Percentiles rank a stretch among this genome's conserved stretches.
These are phyloP conservation scores for Drosophila longiperda DNA, from an alignment of 2,888 invertebrate genomes.

Conservation along the genomic window DNA sequence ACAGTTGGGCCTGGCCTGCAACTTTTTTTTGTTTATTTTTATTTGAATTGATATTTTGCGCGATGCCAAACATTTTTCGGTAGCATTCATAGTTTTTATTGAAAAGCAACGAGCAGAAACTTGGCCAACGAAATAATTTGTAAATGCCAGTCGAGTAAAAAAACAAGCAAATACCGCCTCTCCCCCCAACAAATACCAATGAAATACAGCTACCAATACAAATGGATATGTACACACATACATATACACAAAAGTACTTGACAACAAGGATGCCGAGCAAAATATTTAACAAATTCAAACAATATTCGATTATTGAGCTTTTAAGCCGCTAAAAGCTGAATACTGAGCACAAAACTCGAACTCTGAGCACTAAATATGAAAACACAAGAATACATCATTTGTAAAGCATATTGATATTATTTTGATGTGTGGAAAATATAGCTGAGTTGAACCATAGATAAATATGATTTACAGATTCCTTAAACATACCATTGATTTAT, in stretches of 20 bases:
- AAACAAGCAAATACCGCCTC: background rate
- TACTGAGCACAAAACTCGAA: slow-evolving; percentile 10
- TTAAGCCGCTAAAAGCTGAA: slow-evolving; percentile 65
- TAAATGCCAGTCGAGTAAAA: slow-evolving; percentile 35
- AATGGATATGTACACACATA: background rate
- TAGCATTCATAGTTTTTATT: slow-evolving; percentile 39
- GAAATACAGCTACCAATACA: slow-evolving; percentile 21
- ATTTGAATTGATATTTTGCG: slow-evolving; percentile 32
- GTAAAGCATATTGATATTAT: background rate
- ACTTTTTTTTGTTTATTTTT: slow-evolving; percentile 10
- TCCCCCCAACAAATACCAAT: slow-evolving; percentile 54
- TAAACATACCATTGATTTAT: slow-evolving; percentile 9
- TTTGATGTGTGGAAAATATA: background rate
- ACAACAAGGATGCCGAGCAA: slow-evolving; percentile 31
- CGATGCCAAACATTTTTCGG: slow-evolving; percentile 33
- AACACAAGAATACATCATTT: slow-evolving; percentile 7
- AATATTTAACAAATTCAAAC: slow-evolving; percentile 65
- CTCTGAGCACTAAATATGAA: slow-evolving; percentile 2
- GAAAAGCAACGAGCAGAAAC: slow-evolving; percentile 47
- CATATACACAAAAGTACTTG: background rate
- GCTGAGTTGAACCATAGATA: background rate
- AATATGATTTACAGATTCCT: background rate
- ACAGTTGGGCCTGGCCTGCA: slow-evolving; percentile 3
- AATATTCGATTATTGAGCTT: slow-evolving; percentile 68
- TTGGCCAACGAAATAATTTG: slow-evolving; percentile 64